Evolutionary conservation across 2,888 invertebrate species (phyloP).

Genomic region (Sericinus montela): DNA sequence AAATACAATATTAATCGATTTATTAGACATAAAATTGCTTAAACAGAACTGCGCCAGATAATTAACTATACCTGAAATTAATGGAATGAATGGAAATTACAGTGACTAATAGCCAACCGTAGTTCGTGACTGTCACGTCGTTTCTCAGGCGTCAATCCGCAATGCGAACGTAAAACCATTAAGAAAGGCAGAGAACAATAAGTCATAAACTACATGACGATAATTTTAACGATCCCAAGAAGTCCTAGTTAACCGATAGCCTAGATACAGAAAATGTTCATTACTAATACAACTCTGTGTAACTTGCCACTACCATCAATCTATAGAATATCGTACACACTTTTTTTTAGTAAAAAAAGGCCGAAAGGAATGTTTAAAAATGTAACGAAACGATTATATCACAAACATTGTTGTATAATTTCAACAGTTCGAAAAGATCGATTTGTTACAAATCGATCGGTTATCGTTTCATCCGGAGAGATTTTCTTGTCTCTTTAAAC

Average conservation of each 20-base stretch:
- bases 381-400: too few relatives aligned
- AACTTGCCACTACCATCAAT: not conserved
- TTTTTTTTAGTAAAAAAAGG: not conserved
- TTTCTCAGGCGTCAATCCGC: conserved; percentile 20
- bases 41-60: not conserved
- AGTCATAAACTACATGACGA: conserved; percentile 58
- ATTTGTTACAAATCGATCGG: too few relatives aligned
- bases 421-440: too few relatives aligned
- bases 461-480: too few relatives aligned
- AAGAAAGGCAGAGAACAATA: conserved; percentile 55
- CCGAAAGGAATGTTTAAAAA: too few relatives aligned
- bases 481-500: too few relatives aligned
- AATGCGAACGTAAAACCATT: conserved; percentile 38
- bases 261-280: conserved; percentile 40
- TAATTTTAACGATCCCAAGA: conserved; percentile 59
- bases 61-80: not conserved
- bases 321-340: not conserved
- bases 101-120: conserved; percentile 5
- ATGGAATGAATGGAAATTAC: not conserved
- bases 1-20: not conserved
- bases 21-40: too few relatives aligned
- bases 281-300: not conserved
- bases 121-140: conserved; percentile 36
- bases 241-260: conserved; percentile 60
- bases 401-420: too few relatives aligned